A percentile compares a stretch with the other conserved stretches of the same genome.
phyloP scores from a whole-genome alignment of 2,797 vertebrate genomes.

The Hypotaenidia okinawae region DNA sequence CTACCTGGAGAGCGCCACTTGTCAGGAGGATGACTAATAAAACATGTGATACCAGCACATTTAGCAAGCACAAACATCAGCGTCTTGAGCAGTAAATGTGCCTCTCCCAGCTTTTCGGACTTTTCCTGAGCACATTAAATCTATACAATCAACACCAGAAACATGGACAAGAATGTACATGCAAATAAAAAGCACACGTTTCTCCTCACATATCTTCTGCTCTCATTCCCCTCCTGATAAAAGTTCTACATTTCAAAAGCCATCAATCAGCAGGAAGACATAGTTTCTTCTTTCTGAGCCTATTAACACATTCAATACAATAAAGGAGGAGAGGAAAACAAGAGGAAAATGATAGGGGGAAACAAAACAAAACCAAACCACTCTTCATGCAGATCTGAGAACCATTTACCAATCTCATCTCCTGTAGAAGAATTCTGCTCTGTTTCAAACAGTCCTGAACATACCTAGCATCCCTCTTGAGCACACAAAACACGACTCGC shows the following conservation, averaged over 20 bases:
- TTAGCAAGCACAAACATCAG: background rate
- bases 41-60: background rate
- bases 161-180: background rate
- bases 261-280: background rate
- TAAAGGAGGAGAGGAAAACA: background rate
- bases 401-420: background rate
- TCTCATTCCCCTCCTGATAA: background rate
- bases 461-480: background rate
- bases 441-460: constrained; percentile 14
- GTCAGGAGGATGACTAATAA: background rate
- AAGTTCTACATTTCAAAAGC: constrained; percentile 51
- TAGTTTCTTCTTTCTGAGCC: background rate
- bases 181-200: background rate
- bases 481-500: background rate
- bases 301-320: background rate
- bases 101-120: background rate
- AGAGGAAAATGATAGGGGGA: background rate
- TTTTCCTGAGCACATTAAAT: background rate
- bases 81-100: background rate
- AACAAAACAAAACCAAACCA: background rate
- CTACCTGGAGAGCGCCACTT: constrained; percentile 24
- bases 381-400: background rate
- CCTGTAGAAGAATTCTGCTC: background rate
- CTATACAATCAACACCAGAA: background rate
- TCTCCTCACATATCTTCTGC: background rate